phyloP scores from a whole-genome alignment of 2,797 vertebrate genomes.

The Rhinatrema bivittatum region DNA sequence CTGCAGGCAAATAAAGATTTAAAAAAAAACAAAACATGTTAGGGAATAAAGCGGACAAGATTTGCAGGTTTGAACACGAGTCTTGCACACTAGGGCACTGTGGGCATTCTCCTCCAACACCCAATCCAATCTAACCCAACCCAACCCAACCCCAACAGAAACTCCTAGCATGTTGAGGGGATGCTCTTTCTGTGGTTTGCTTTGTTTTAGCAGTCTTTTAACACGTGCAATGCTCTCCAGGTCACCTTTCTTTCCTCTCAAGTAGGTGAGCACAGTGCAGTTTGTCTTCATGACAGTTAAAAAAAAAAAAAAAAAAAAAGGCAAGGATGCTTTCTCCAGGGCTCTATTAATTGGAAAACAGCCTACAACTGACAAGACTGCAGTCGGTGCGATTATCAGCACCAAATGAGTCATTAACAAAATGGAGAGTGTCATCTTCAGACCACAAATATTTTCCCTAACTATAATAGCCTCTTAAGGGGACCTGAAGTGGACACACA shows the following conservation, averaged over 20 bases:
- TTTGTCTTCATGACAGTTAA: slow-evolving; percentile 41
- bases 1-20: no score
- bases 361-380: slow-evolving; percentile 47
- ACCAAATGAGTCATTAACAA: slow-evolving; percentile 53
- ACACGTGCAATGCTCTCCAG: slow-evolving; percentile 49
- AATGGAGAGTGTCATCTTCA: slow-evolving; percentile 67
- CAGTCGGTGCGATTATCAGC: slow-evolving; percentile 37
- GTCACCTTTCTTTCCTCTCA: slow-evolving; percentile 55
- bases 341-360: slow-evolving; percentile 41
- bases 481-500: slow-evolving; percentile 63
- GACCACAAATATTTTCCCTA: slow-evolving; percentile 64
- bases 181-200: slow-evolving; percentile 17
- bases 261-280: slow-evolving; percentile 59
- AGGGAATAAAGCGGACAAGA: no score
- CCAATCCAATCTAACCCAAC: slow-evolving; percentile 30
- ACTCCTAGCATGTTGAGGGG: slow-evolving; percentile 38
- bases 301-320: no score
- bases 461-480: slow-evolving; percentile 71
- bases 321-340: slow-evolving; percentile 47
- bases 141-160: no score
- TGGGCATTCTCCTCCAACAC: no score
- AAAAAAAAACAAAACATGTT: no score
- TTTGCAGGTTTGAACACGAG: no score
- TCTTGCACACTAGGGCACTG: no score
- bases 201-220: slow-evolving; percentile 41